A percentile compares a stretch with the other conserved stretches of the same genome.
phyloP scores from a whole-genome alignment of 2,888 invertebrate genomes.

The Heliconius ethilla region DNA sequence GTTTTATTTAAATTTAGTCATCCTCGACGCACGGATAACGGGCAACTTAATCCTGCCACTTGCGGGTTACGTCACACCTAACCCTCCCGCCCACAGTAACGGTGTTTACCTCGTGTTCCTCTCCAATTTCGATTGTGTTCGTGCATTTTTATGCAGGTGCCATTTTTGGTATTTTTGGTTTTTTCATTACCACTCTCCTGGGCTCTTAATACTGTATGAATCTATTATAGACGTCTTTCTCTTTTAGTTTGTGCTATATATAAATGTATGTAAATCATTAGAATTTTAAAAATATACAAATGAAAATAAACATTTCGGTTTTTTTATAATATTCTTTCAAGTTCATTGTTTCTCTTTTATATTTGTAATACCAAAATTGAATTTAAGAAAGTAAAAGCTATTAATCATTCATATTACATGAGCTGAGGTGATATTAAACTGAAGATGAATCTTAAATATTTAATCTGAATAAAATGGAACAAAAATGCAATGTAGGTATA shows the following conservation, averaged over 20 bases:
- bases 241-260: background rate
- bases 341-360: background rate
- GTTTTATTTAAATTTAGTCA: background rate
- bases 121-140: slow-evolving; percentile 25
- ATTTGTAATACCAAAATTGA: background rate
- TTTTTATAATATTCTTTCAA: background rate
- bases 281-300: background rate
- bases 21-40: background rate
- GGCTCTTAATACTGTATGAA: background rate
- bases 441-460: background rate
- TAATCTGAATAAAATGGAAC: background rate
- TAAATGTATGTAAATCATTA: background rate
- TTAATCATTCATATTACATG: background rate
- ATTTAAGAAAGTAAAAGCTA: background rate
- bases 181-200: background rate
- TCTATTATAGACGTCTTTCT: background rate
- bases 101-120: slow-evolving; percentile 26
- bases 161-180: slow-evolving; percentile 1
- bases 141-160: slow-evolving; percentile 24
- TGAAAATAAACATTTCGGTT: background rate
- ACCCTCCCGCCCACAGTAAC: slow-evolving; percentile 23
- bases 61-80: slow-evolving; percentile 21
- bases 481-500: too few species aligned
- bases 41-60: slow-evolving; percentile 12
- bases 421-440: background rate